A percentile compares a stretch with the other conserved stretches of the same genome.
Evolutionary conservation across 2,113 vertebrate genomes (phyloP).

Genomic region (Rhegmatorhina hoffmannsi): DNA sequence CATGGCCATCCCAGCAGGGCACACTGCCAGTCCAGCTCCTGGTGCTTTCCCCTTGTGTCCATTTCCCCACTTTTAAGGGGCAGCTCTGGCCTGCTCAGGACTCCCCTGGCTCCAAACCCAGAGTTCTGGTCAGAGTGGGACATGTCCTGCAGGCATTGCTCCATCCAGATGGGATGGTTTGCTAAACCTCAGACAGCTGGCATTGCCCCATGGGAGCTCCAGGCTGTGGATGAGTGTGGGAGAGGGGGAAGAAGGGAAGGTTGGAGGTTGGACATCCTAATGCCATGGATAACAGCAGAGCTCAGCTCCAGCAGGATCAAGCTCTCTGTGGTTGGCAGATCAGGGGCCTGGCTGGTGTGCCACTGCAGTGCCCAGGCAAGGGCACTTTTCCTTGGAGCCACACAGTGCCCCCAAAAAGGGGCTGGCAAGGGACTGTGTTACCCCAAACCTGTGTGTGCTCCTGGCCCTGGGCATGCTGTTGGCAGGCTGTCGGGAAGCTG

Average conservation of each 20-base stretch:
- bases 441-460: neutral
- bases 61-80: neutral
- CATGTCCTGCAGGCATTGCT: rapidly evolving
- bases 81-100: neutral
- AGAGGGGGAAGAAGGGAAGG: neutral
- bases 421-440: neutral
- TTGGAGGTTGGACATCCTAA: neutral
- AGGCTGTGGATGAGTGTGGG: neutral
- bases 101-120: rapidly evolving
- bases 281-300: neutral
- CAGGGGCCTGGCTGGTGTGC: neutral
- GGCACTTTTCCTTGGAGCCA: neutral
- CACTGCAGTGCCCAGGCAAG: neutral
- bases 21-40: neutral
- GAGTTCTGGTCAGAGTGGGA: neutral
- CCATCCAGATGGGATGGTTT: neutral
- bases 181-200: neutral
- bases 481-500: neutral
- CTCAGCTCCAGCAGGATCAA: neutral
- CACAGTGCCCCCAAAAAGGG: neutral
- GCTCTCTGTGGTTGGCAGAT: neutral
- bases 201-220: neutral
- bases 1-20: neutral
- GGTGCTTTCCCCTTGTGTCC: neutral
- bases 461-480: neutral